Evolutionary conservation across 2,797 vertebrate genomes (phyloP), one percentile per base, ranked within the genome.

Genomic region (Fringilla coelebs): DNA sequence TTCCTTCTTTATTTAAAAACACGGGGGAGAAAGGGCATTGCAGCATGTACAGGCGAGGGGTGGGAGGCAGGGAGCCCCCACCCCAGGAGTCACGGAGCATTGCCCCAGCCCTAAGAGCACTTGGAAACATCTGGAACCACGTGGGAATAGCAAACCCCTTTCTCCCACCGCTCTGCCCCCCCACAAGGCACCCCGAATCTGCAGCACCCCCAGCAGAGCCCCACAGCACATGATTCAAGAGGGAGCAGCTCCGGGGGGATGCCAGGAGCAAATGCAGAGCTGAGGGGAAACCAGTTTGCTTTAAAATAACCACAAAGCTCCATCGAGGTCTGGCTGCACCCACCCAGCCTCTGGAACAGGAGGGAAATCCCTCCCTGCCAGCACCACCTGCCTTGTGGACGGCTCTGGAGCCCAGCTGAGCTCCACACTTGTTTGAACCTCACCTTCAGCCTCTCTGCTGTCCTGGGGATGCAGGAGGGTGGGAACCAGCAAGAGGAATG

Each of bases 1-100:
- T 78, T 89, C 62, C 68, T 85, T 52, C 52, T 97, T 96, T 97
- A 96, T 95, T 96, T 74, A 88, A 91, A 95, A 94, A 80, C 72
- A 72, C 48, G 3, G 49, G n/a, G 36, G 11, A 52, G 45, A 49
- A 41, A 17, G 51, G 61, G 46, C 32, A 11, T 24, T 83, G 54
- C 71, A 81, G 86, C 72, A 41, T 34, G 16, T 20, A 40, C 73
- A 51, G n/a, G 88, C 1, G 0, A 78, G 32, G 62, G 51, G 71
- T 3, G 25, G 81, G 66, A 51, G 22, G 49, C 3, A 6, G 49
- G 58, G 4, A 17, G 66, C 61, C 5, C 2, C 19, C 78, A 21
- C 29, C 60, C 29, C 0, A 0, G 54, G 32, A n/a, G 41, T 10
- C 63, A 20, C 1, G 0, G 63, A 78, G 70, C 73, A 25, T 12